Conservation (phyloP, 2,113 vertebrate species). For the Diglossa brunneiventris region DNA sequence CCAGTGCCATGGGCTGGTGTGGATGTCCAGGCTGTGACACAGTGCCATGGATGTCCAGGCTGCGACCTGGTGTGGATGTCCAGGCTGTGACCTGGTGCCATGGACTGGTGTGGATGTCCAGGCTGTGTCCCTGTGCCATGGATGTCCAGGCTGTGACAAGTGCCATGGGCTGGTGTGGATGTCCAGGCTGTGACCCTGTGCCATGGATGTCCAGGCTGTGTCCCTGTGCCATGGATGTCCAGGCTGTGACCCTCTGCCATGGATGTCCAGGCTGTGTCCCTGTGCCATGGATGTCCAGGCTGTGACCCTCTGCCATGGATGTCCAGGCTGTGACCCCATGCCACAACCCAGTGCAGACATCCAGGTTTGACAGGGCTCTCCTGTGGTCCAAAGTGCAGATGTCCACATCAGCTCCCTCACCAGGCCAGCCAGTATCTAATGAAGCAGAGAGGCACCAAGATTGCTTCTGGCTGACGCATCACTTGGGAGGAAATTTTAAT, state of each 20-base stretch:
- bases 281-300: not conserved
- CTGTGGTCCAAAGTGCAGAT: fast-evolving
- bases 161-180: too few species aligned
- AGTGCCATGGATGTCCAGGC: not conserved
- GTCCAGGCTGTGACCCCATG: not conserved
- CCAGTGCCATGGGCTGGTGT: not conserved
- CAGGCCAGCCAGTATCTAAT: fast-evolving
- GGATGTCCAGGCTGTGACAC: not conserved
- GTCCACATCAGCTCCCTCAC: fast-evolving
- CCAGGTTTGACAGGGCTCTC: not conserved
- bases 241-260: too few species aligned
- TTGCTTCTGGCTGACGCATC: fast-evolving
- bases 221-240: too few species aligned
- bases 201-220: not conserved
- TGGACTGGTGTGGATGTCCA: not conserved
- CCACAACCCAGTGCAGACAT: not conserved
- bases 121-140: too few species aligned
- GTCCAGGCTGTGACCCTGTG: too few species aligned
- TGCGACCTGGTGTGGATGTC: not conserved
- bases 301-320: too few species aligned
- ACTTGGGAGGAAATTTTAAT: not conserved
- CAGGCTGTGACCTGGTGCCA: fast-evolving
- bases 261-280: not conserved
- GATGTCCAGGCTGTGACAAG: not conserved
- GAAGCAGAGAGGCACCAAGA: not conserved